phyloP scores from a whole-genome alignment of 2,797 vertebrate genomes.

The Eutrigla gurnardus region DNA sequence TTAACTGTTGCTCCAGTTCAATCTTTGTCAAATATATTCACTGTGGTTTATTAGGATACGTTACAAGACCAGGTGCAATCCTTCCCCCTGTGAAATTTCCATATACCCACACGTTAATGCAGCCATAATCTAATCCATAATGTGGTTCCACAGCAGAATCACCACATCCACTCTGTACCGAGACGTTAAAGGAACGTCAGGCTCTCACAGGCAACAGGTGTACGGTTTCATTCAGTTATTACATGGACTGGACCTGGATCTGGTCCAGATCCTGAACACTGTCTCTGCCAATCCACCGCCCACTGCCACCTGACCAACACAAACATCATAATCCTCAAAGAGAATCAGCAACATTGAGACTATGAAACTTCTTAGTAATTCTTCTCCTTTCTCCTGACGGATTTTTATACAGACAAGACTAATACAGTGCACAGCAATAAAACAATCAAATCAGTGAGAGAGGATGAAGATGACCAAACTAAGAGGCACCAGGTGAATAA shows the following conservation, averaged over 20 bases:
- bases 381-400: not conserved
- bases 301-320: slow-evolving; percentile 62
- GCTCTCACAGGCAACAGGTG: slow-evolving; percentile 40
- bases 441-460: not conserved
- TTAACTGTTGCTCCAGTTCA: not conserved
- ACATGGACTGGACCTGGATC: slow-evolving; percentile 9
- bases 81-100: not conserved
- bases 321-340: slow-evolving; percentile 35
- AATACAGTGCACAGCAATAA: not conserved
- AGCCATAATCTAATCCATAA: not conserved
- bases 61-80: slow-evolving; percentile 4
- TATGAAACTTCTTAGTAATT: not conserved
- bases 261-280: slow-evolving; percentile 11
- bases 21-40: not conserved
- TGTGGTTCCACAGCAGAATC: not conserved
- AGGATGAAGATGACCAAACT: not conserved
- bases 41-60: not conserved
- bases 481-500: not conserved
- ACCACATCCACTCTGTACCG: not conserved
- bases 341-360: slow-evolving; percentile 6
- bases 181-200: slow-evolving; percentile 10
- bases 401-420: not conserved
- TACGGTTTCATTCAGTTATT: slow-evolving; percentile 36
- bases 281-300: slow-evolving; percentile 51
- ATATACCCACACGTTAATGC: not conserved